Evolutionary conservation across 2,113 vertebrate genomes (phyloP).

Genomic region (Perca flavescens): DNA sequence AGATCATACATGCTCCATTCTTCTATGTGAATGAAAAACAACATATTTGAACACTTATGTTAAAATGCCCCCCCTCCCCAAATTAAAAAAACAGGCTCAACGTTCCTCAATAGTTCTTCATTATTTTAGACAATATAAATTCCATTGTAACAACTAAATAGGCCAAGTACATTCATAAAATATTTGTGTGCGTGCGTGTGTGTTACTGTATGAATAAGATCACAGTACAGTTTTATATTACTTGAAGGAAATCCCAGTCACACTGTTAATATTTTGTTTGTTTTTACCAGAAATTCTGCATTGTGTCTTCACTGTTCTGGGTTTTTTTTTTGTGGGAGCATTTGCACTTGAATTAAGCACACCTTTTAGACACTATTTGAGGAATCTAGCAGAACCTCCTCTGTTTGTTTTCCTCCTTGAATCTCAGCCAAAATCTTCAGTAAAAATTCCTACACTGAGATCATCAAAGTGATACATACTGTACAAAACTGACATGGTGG

Average conservation of each 20-base stretch:
- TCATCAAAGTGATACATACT: not conserved
- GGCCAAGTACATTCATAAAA: not conserved
- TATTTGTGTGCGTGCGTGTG: too few species aligned
- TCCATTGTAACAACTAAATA: not conserved
- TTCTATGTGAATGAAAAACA: not conserved
- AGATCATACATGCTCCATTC: constrained; percentile 7
- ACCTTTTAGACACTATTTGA: not conserved
- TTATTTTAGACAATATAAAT: not conserved
- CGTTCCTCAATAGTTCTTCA: not conserved
- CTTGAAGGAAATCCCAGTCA: not conserved
- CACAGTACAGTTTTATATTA: not conserved
- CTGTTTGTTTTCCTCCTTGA: not conserved
- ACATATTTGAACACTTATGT: not conserved
- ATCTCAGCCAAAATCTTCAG: constrained; percentile 1
- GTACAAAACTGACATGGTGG: not conserved
- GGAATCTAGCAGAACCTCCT: constrained; percentile 45
- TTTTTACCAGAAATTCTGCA: not conserved
- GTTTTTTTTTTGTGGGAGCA: not conserved
- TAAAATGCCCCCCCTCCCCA: not conserved
- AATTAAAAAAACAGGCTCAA: not conserved
- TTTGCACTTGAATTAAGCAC: not conserved
- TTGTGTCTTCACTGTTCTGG: not conserved
- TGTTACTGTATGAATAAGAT: not conserved
- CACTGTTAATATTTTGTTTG: not conserved
- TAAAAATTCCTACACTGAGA: not conserved